Base-by-base conservation (phyloP, 2,888 invertebrate species). In the Zaprionus obscuricornis region DNA sequence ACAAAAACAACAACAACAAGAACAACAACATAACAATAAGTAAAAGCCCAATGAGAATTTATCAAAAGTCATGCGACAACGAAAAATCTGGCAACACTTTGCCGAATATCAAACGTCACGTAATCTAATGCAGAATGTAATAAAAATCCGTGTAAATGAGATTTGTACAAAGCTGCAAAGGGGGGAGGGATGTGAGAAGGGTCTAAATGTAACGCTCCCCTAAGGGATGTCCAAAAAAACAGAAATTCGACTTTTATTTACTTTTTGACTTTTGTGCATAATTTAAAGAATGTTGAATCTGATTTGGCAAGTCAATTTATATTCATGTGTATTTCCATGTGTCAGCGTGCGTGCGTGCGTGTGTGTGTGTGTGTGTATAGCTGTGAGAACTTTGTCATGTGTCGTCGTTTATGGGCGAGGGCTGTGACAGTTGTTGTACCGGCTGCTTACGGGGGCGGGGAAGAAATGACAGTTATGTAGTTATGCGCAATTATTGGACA, bases 51-150 rank as follows among this genome's bases (percentile, higher is more conserved):
- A 49, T 56, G 39, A 46, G 24, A 60, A 52, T 59, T 60, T 50
- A 49, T 47, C 33, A 29, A 62, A 40, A 59, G 63, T 72, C 68
- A 72, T 58, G 67, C 37, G 11, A 11, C 27, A 34, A 33, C 22
- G 49, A 40, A 20, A 50, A 29, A 49, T 56, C 26, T 52, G 54
- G 54, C 70, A 79, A 59, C 60, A 62, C 68, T 78, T 45, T 57
- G 43, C 43, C 59, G 42, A 43, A 52, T 47, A 69, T 72, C 67
- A 63, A 65, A 60, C 40, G 74, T 73, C 77, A 79, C 66, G 60
- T 85, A 75, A 85, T 82, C 70, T 72, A 78, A 85, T 68, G 68
- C 64, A 62, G 51, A 85, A 78, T 72, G 78, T 82, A 82, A 82
- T 81, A 78, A 74, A n/a, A n/a, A 85, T 72, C 63, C 82, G 66